phyloP scores from a whole-genome alignment of 35 echinoderm and acorn worm genomes.

The Heliocidaris erythrogramma region DNA sequence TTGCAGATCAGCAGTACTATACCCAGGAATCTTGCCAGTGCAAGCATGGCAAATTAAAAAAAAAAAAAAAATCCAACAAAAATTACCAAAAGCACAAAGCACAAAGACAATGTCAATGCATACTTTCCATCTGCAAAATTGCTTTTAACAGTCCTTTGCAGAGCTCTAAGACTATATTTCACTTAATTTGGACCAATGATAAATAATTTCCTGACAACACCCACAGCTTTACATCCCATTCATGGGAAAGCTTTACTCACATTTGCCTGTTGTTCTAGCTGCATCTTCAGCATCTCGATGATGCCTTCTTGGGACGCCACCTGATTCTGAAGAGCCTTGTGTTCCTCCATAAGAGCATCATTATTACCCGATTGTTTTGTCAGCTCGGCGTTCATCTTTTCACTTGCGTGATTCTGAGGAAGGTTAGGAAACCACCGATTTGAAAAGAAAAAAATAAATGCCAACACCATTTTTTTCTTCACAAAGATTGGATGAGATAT shows the following conservation, averaged over 20 bases:
- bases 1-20: too few relatives aligned
- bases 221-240: not conserved
- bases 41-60: too few relatives aligned
- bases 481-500: not conserved
- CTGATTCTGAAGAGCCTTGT: constrained; percentile 76
- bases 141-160: too few relatives aligned
- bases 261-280: constrained; percentile 89
- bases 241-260: constrained; percentile 18
- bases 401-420: constrained; percentile 76
- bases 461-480: not conserved
- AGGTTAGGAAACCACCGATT: not conserved
- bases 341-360: constrained; percentile 54
- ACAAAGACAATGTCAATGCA: too few relatives aligned
- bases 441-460: not conserved
- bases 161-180: too few relatives aligned
- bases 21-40: too few relatives aligned
- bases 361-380: constrained; percentile 50
- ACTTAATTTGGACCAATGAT: too few relatives aligned
- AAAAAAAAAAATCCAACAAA: too few relatives aligned
- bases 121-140: too few relatives aligned
- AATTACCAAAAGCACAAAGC: too few relatives aligned
- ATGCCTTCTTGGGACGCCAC: constrained; percentile 83
- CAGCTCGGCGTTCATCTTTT: constrained; percentile 82
- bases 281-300: constrained; percentile 97
- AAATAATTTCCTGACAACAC: not conserved